Conservation (phyloP, 2,888 invertebrate species). For the Gasteruption jaculator region DNA sequence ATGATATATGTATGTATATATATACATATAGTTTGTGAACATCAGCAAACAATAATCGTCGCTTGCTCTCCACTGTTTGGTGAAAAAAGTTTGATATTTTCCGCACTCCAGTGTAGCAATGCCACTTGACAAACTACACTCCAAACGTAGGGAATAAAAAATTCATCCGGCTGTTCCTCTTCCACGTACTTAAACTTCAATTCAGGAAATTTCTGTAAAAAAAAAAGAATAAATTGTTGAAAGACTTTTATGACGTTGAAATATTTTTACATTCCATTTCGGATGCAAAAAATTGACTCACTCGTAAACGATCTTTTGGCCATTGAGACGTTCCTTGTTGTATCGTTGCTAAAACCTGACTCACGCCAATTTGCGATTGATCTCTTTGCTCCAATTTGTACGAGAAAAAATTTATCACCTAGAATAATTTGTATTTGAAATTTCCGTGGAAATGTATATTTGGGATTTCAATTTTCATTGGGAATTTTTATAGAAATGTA, state of each 20-base stretch:
- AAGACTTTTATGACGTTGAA: background rate
- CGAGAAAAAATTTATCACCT: constrained; percentile 70
- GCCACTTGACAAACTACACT: constrained; percentile 67
- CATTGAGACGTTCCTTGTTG: constrained; percentile 89
- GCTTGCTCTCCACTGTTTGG: constrained; percentile 42
- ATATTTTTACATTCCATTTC: background rate
- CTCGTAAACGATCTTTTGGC: constrained; percentile 90
- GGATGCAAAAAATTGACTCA: constrained; percentile 51
- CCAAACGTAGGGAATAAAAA: constrained; percentile 99
- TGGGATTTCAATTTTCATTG: background rate
- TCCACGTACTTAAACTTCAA: constrained; percentile 98
- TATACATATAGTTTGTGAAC: too few species aligned
- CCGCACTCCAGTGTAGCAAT: constrained; percentile 46
- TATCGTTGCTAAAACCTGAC: constrained; percentile 82
- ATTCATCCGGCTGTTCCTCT: constrained; percentile 97
- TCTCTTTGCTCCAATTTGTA: constrained; percentile 59
- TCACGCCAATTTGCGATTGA: constrained; percentile 68
- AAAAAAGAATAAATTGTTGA: constrained; percentile 5
- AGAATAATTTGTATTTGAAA: constrained; percentile 17
- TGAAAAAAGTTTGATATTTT: constrained; percentile 47
- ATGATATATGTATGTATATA: too few species aligned
- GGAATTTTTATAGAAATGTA: background rate
- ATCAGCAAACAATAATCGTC: constrained; percentile 50
- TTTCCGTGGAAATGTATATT: constrained; percentile 6
- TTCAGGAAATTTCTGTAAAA: constrained; percentile 93